Evolutionary conservation across 2,113 vertebrate species (phyloP).

Genomic region (Canis aureus): DNA sequence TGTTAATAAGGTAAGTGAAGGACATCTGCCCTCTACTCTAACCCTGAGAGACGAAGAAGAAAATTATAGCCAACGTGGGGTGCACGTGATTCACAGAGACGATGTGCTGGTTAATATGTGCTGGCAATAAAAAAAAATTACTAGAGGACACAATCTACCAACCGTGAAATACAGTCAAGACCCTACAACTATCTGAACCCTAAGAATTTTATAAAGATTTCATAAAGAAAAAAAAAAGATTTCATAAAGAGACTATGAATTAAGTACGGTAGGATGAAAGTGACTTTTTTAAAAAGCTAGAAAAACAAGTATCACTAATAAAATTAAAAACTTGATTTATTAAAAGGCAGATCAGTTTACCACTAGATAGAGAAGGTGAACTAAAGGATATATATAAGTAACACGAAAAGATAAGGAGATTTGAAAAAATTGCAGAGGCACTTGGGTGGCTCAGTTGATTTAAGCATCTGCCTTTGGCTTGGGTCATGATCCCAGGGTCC

Average conservation of each 20-base stretch:
- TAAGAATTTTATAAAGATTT: not conserved
- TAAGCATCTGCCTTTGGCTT: no score
- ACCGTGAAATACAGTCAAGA: not conserved
- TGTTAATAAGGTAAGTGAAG: not conserved
- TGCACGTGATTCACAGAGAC: not conserved
- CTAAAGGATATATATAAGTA: not conserved
- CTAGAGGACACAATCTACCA: not conserved
- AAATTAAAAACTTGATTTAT: not conserved
- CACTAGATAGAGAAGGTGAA: not conserved
- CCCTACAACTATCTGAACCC: not conserved
- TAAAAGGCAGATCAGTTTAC: not conserved
- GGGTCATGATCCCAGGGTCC: no score
- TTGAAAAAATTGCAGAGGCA: not conserved
- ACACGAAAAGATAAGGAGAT: not conserved
- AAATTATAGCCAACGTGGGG: not conserved
- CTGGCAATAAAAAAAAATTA: not conserved
- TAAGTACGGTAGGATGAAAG: not conserved
- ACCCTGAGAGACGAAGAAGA: not conserved
- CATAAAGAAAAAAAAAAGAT: not conserved
- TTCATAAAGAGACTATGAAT: not conserved
- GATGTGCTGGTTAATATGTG: fast-evolving
- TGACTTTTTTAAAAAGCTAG: not conserved
- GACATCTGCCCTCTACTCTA: not conserved
- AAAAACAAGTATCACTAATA: slow-evolving; percentile 19
- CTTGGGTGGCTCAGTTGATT: no score